Percentiles rank a stretch among this genome's conserved stretches.
Evolutionary conservation across 2,888 invertebrate species (phyloP).

Genomic region (Luperina testacea): DNA sequence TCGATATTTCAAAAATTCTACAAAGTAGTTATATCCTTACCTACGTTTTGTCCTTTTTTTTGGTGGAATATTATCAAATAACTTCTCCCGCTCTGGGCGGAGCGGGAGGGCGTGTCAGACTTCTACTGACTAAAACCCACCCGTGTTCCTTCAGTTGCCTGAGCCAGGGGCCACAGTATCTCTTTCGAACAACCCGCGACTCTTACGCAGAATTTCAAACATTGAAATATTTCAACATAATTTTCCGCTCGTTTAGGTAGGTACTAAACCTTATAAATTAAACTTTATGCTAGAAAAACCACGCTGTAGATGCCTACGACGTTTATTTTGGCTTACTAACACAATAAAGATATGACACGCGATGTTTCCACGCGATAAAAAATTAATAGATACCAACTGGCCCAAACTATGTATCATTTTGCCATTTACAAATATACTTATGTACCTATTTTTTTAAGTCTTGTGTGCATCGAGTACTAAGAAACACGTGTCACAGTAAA

Average conservation of each 20-base stretch:
- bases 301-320: constrained; percentile 7
- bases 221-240: constrained; percentile 10
- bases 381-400: constrained; percentile 9
- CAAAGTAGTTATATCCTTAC: not conserved
- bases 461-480: constrained; percentile 1
- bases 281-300: constrained; percentile 39
- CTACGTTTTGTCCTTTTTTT: not conserved
- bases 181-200: too few species aligned
- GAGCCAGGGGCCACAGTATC: too few species aligned
- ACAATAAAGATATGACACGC: constrained; percentile 43
- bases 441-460: constrained; percentile 4
- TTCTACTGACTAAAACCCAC: too few species aligned
- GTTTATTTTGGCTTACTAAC: constrained; percentile 35
- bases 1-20: constrained; percentile 1
- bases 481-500: constrained; percentile 19
- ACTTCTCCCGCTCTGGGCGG: too few species aligned
- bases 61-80: too few species aligned
- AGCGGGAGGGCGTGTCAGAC: too few species aligned
- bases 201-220: not conserved
- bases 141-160: too few species aligned
- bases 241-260: constrained; percentile 19
- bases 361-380: constrained; percentile 35
- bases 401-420: constrained; percentile 34
- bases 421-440: constrained; percentile 25
- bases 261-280: constrained; percentile 44